Evolutionary conservation across 2,888 invertebrate genomes (phyloP).

Genomic region (Hydrotaea cyrtoneurina): DNA sequence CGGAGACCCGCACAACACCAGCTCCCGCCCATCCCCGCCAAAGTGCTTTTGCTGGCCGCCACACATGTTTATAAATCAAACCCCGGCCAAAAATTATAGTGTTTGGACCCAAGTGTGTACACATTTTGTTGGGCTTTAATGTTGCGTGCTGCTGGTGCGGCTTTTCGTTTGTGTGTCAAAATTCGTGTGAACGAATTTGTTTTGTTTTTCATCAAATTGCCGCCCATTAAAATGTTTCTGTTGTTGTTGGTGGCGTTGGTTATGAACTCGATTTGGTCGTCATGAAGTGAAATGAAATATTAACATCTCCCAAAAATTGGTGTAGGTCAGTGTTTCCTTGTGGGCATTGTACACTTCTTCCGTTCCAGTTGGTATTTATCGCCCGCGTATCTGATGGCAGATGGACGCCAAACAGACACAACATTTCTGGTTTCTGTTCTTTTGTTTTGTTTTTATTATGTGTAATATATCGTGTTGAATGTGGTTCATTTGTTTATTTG

Average conservation of each 20-base stretch:
- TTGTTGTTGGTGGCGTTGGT: background rate
- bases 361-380: background rate
- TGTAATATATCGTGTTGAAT: slow-evolving; percentile 28
- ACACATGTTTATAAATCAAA: slow-evolving; percentile 30
- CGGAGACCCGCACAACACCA: background rate
- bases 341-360: background rate
- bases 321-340: slow-evolving; percentile 46
- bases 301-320: background rate
- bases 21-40: background rate
- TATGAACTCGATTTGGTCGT: background rate
- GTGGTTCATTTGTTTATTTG: slow-evolving; percentile 12
- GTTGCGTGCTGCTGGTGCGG: slow-evolving; percentile 15
- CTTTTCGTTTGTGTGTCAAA: too few relatives aligned
- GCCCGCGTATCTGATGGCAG: background rate
- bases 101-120: background rate
- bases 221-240: background rate
- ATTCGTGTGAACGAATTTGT: background rate
- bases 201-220: background rate
- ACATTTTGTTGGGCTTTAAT: background rate
- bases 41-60: background rate
- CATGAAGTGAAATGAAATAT: background rate
- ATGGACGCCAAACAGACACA: background rate
- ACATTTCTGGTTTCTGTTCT: background rate
- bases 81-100: slow-evolving; percentile 1
- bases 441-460: background rate